Conservation (phyloP, 2,113 vertebrate species). For the Alouatta palliata region DNA sequence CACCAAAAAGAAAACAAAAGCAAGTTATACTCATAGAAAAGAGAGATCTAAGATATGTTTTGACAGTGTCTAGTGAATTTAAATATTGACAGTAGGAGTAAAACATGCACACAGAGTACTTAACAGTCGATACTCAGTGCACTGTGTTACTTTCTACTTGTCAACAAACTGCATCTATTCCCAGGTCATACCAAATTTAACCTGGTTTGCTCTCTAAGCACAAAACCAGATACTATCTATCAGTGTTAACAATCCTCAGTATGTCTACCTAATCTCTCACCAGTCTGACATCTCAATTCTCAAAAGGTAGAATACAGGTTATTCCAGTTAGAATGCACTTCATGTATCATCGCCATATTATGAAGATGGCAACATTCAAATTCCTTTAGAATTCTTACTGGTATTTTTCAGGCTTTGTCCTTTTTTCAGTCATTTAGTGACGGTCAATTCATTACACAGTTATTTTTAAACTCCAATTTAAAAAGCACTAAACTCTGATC, state of each 20-base stretch:
- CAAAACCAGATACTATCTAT: slow-evolving; percentile 53
- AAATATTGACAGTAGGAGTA: neutral
- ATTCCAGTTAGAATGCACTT: slow-evolving; percentile 81
- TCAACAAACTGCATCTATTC: slow-evolving; percentile 67
- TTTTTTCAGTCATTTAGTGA: slow-evolving; percentile 62
- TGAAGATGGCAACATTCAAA: neutral
- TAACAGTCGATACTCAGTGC: neutral
- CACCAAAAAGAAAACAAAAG: neutral
- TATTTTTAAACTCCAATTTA: slow-evolving; percentile 2
- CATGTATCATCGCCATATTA: slow-evolving; percentile 59
- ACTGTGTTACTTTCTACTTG: neutral
- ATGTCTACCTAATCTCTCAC: slow-evolving; percentile 87
- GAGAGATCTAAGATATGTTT: neutral
- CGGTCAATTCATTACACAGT: neutral
- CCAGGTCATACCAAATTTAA: slow-evolving; percentile 50
- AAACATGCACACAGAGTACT: neutral
- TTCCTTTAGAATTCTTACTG: slow-evolving; percentile 32
- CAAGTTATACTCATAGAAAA: neutral
- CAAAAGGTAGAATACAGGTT: slow-evolving; percentile 87
- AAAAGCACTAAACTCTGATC: slow-evolving; percentile 16
- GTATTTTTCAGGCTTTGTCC: slow-evolving; percentile 42
- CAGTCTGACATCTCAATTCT: slow-evolving; percentile 90
- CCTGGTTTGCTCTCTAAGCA: slow-evolving; percentile 61
- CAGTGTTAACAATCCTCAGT: slow-evolving; percentile 60
- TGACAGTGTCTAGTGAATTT: neutral